Conservation (phyloP, 2,113 vertebrate genomes). For the Brienomyrus brachyistius region DNA sequence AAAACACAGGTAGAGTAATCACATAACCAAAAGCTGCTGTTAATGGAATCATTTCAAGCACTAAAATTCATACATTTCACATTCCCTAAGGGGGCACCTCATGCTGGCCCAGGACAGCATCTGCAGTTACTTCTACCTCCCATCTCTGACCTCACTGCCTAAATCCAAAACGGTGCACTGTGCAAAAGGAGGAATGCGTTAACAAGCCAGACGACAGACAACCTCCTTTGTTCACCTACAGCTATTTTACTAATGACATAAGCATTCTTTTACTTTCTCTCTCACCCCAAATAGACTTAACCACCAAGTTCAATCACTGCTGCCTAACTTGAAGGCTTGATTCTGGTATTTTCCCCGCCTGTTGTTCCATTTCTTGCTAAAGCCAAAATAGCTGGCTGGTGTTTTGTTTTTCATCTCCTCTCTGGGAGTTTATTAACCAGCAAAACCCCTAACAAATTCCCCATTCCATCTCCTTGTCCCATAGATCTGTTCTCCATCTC, state of each 20-base stretch:
- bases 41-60: neutral
- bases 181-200: neutral
- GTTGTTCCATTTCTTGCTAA: neutral
- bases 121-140: neutral
- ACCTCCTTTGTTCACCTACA: neutral
- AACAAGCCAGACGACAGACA: neutral
- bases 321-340: neutral
- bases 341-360: neutral
- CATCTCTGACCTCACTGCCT: neutral
- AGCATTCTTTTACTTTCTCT: neutral
- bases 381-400: neutral
- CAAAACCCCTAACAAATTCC: neutral
- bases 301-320: neutral
- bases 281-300: neutral
- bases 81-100: neutral
- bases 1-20: neutral
- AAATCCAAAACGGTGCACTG: neutral
- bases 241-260: neutral
- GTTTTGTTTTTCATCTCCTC: neutral
- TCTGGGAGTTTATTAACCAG: neutral
- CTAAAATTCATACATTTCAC: neutral
- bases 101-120: neutral
- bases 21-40: neutral
- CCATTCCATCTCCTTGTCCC: neutral
- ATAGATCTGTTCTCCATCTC: neutral